A percentile compares a stretch with the other conserved stretches of the same genome.
phyloP scores from a whole-genome alignment of 2,888 invertebrate genomes.

The Heliconius cydno region DNA sequence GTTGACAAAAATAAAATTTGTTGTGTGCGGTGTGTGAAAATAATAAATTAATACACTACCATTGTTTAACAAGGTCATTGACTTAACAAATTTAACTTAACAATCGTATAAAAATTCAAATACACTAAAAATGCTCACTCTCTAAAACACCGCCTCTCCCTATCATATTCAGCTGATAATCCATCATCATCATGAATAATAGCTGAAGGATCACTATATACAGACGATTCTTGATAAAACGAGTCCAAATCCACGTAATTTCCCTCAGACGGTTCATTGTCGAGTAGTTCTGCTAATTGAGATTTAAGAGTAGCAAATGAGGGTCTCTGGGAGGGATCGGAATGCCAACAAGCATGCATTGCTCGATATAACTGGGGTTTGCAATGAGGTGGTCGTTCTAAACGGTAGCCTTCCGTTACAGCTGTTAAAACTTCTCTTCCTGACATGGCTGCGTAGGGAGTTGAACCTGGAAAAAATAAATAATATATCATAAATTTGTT shows the following conservation, averaged over 20 bases:
- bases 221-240: constrained; percentile 85
- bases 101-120: too few species aligned
- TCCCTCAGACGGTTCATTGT: constrained; percentile 85
- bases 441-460: constrained; percentile 93
- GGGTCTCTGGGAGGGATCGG: constrained; percentile 88
- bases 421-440: constrained; percentile 92
- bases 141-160: constrained; percentile 74
- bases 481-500: background rate
- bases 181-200: constrained; percentile 80
- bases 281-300: constrained; percentile 84
- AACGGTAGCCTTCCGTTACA: constrained; percentile 90
- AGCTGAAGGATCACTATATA: constrained; percentile 81
- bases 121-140: constrained; percentile 61
- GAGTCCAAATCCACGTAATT: constrained; percentile 88
- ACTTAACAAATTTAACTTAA: too few species aligned
- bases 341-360: constrained; percentile 84
- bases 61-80: too few species aligned
- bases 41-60: too few species aligned
- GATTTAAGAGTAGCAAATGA: constrained; percentile 85
- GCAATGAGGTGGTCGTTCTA: constrained; percentile 91
- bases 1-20: too few species aligned
- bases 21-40: too few species aligned
- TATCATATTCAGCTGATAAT: constrained; percentile 76
- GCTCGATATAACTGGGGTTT: constrained; percentile 83
- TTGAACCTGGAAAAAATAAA: constrained; percentile 86